Conservation (phyloP, 2,113 vertebrate genomes). For the Aptenodytes patagonicus region DNA sequence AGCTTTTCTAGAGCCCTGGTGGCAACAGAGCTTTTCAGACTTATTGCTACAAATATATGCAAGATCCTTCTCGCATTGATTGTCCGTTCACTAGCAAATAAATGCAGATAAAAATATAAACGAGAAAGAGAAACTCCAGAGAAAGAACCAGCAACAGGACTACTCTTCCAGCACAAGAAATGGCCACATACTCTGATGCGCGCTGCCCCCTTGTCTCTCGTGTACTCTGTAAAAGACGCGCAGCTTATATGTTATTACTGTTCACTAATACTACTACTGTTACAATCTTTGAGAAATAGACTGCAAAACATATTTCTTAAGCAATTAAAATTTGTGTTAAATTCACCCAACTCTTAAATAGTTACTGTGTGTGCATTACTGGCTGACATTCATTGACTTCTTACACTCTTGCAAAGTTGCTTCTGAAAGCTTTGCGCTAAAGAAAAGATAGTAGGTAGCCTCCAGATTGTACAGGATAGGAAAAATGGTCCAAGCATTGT, state of each 20-base stretch:
- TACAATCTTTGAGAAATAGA: background rate
- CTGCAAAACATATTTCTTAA: background rate
- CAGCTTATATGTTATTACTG: background rate
- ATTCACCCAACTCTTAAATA: background rate
- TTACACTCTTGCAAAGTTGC: background rate
- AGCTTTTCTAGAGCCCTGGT: conserved; percentile 32
- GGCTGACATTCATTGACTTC: background rate
- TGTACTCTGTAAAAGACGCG: rapidly evolving
- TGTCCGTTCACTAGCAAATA: background rate
- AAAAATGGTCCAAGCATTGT: background rate
- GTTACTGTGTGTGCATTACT: background rate
- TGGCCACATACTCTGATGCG: background rate
- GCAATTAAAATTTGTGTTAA: background rate
- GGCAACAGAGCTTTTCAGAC: conserved; percentile 20
- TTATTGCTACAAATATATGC: conserved; percentile 28
- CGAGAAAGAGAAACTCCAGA: background rate
- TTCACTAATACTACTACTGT: background rate
- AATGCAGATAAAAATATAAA: conserved; percentile 13
- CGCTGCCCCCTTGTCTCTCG: background rate
- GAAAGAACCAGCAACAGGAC: background rate
- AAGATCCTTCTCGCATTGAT: conserved; percentile 24
- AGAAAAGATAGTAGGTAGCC: background rate
- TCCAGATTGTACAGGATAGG: background rate
- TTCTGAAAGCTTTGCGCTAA: background rate
- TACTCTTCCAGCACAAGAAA: background rate